Percentiles rank a stretch among this genome's conserved stretches.
Conservation (phyloP, 2,113 vertebrate genomes). For the Erinaceus europaeus region DNA sequence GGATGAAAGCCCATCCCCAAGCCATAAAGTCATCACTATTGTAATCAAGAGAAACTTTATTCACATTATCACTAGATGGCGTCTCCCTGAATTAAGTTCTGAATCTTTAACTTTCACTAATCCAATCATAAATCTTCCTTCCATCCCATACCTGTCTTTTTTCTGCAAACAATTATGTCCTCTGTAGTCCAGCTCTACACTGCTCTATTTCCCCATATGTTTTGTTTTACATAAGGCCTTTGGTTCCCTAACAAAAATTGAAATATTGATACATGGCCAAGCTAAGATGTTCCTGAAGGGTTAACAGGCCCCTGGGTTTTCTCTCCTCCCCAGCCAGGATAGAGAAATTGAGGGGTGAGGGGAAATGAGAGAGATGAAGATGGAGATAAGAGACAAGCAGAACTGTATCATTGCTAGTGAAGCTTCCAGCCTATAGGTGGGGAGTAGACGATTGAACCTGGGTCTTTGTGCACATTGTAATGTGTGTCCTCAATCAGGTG, state of each 20-base stretch:
- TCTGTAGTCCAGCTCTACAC: neutral
- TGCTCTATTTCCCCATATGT: neutral
- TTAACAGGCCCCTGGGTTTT: neutral
- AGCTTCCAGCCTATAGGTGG: too few species aligned
- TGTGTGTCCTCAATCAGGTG: too few species aligned
- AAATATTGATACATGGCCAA: conserved; percentile 22
- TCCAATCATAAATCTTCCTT: neutral
- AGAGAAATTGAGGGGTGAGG: too few species aligned
- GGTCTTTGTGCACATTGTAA: too few species aligned
- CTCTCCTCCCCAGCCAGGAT: too few species aligned
- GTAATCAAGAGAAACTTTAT: neutral
- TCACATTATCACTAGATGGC: neutral
- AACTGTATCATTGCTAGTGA: too few species aligned
- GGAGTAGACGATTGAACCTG: too few species aligned
- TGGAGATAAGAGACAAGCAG: too few species aligned
- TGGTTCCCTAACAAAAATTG: conserved; percentile 24
- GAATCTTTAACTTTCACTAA: neutral
- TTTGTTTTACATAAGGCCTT: conserved; percentile 5
- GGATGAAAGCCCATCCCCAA: too few species aligned
- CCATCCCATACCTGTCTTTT: neutral
- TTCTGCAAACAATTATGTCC: neutral
- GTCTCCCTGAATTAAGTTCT: conserved; percentile 25
- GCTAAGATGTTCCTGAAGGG: conserved; percentile 13
- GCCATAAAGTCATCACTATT: too few species aligned
- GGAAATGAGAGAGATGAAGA: too few species aligned